Conservation (phyloP, 2,113 vertebrate species). For the Butastur rufipennis region DNA sequence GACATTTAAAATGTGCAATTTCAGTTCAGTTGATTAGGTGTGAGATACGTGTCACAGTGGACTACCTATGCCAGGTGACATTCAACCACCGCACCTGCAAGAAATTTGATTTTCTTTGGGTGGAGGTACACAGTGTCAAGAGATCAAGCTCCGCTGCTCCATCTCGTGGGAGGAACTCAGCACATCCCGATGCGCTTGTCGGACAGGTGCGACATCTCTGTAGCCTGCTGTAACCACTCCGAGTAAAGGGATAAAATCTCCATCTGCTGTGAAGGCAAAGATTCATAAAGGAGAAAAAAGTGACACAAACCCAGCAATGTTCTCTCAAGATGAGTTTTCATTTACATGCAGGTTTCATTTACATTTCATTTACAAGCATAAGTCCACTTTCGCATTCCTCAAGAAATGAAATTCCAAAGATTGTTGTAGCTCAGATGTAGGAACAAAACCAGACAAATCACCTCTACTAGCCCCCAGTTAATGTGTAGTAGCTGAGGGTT, state of each 20-base stretch:
- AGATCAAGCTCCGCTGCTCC: background rate
- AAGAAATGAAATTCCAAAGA: background rate
- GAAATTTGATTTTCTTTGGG: background rate
- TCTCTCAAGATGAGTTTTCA: background rate
- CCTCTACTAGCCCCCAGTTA: background rate
- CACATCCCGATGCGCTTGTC: background rate
- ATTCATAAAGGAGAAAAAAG: background rate
- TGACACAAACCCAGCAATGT: fast-evolving
- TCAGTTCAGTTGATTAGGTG: slow-evolving; percentile 13
- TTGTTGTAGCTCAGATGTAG: background rate
- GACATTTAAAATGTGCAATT: slow-evolving; percentile 4
- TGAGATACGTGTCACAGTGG: slow-evolving; percentile 5
- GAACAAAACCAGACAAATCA: background rate
- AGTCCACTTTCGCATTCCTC: background rate
- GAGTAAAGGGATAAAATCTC: background rate
- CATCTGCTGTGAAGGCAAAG: background rate
- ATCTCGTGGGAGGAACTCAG: slow-evolving; percentile 30
- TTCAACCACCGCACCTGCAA: background rate
- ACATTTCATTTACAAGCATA: background rate
- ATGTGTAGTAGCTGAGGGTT: background rate
- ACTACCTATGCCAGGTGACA: slow-evolving; percentile 24
- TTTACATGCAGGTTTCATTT: background rate
- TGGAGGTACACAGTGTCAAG: background rate
- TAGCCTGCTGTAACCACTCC: background rate
- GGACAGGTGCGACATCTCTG: background rate